phyloP scores from a whole-genome alignment of 2,888 invertebrate species.

The Drosophila monieri region DNA sequence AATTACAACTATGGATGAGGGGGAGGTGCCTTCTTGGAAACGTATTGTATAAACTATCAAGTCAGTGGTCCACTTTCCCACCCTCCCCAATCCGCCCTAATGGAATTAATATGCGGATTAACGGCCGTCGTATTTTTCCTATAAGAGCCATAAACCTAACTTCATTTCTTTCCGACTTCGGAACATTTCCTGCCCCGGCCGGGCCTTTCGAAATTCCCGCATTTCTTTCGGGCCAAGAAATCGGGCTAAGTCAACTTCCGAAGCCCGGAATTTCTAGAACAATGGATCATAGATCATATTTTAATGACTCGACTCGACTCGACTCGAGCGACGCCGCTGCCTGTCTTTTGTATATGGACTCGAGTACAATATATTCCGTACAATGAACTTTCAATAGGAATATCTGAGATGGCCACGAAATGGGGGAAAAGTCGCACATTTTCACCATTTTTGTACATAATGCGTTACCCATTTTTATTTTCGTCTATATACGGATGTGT shows the following conservation, averaged over 20 bases:
- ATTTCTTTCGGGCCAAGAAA: slow-evolving; percentile 44
- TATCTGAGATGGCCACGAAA: slow-evolving; percentile 8
- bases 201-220: slow-evolving; percentile 29
- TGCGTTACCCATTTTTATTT: slow-evolving; percentile 63
- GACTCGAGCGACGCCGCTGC: slow-evolving; percentile 14
- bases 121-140: neutral
- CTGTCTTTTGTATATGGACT: neutral
- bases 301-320: slow-evolving; percentile 66
- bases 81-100: neutral
- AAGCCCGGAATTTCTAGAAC: slow-evolving; percentile 61
- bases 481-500: slow-evolving; percentile 28
- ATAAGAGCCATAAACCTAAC: slow-evolving; percentile 30
- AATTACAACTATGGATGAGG: too few species aligned
- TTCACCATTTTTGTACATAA: slow-evolving; percentile 44
- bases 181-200: slow-evolving; percentile 10
- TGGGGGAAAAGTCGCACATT: slow-evolving; percentile 41
- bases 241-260: slow-evolving; percentile 55
- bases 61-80: neutral
- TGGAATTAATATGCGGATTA: neutral
- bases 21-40: too few species aligned
- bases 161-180: slow-evolving; percentile 25
- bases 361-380: slow-evolving; percentile 39
- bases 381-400: slow-evolving; percentile 72
- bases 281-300: slow-evolving; percentile 76
- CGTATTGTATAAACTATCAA: neutral